Percentiles rank a stretch among this genome's conserved stretches.
Conservation (phyloP, 2,113 vertebrate genomes). For the Larimichthys polyactis region DNA sequence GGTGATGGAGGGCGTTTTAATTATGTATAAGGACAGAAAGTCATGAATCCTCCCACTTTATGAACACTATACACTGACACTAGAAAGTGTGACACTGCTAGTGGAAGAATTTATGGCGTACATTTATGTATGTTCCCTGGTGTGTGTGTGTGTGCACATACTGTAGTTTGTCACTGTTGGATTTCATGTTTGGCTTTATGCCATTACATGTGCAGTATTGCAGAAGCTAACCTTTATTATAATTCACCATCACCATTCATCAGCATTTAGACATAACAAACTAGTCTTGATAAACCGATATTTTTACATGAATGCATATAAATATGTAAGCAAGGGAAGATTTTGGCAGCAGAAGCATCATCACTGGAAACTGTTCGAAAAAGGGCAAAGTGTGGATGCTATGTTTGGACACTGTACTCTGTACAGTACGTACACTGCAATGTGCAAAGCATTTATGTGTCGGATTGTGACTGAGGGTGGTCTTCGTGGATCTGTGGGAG, state of each 20-base stretch:
- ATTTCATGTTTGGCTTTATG: background rate
- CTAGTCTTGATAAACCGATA: too few relatives aligned
- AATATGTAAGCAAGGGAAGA: too few relatives aligned
- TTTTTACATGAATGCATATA: too few relatives aligned
- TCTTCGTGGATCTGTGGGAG: background rate
- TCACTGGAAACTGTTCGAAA: too few relatives aligned
- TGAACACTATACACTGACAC: background rate
- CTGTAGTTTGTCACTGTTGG: background rate
- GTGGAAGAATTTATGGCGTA: conserved; percentile 20
- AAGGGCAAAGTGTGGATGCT: too few relatives aligned
- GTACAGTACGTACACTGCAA: background rate
- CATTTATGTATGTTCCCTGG: background rate
- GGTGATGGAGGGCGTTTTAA: conserved; percentile 40
- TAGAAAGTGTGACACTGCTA: background rate
- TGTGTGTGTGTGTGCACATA: background rate
- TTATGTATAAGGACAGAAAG: conserved; percentile 35
- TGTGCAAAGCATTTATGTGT: background rate
- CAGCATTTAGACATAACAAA: background rate
- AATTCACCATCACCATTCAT: background rate
- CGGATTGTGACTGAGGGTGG: background rate
- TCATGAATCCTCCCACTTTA: conserved; percentile 26
- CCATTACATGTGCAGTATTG: background rate
- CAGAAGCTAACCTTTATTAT: background rate
- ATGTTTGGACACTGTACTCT: background rate
- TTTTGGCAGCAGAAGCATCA: too few relatives aligned